A percentile compares a stretch with the other conserved stretches of the same genome.
Conservation (phyloP, 2,113 vertebrate genomes). For the Microtus richardsoni region DNA sequence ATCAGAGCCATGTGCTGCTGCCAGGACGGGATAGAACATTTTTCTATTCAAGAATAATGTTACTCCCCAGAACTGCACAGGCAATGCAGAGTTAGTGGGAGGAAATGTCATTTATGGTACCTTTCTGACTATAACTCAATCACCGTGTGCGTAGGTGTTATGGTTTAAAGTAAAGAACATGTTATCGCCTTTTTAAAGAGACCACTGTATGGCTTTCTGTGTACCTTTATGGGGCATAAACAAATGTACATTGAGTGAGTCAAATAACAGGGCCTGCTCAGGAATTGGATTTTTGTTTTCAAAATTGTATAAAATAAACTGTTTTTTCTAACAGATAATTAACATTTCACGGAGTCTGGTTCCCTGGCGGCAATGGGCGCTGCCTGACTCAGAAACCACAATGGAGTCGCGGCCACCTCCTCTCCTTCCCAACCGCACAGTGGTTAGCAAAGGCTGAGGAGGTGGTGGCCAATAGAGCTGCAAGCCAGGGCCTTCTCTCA, state of each 20-base stretch:
- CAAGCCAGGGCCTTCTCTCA: neutral
- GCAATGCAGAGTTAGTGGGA: slow-evolving; percentile 75
- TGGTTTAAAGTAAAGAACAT: slow-evolving; percentile 59
- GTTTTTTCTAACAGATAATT: slow-evolving; percentile 69
- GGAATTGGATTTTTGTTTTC: slow-evolving; percentile 56
- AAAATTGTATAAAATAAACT: slow-evolving; percentile 63
- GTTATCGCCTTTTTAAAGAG: slow-evolving; percentile 61
- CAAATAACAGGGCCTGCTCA: slow-evolving; percentile 28
- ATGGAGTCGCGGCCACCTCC: neutral
- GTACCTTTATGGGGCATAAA: neutral
- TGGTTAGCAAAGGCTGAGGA: neutral
- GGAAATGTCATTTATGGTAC: slow-evolving; percentile 55
- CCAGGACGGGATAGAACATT: slow-evolving; percentile 64
- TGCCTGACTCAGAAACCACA: slow-evolving; percentile 63
- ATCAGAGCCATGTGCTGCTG: slow-evolving; percentile 34
- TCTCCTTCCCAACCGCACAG: neutral
- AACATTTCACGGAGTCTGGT: slow-evolving; percentile 67
- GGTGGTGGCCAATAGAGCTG: neutral
- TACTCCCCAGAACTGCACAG: slow-evolving; percentile 70
- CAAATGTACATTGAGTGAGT: slow-evolving; percentile 14
- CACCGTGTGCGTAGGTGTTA: slow-evolving; percentile 60
- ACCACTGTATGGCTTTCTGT: slow-evolving; percentile 54
- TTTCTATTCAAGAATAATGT: slow-evolving; percentile 66
- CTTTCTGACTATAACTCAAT: slow-evolving; percentile 71
- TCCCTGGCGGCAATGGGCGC: neutral